Percentiles rank a stretch among this genome's conserved stretches.
phyloP scores from a whole-genome alignment of 2,113 vertebrate species.

The Telmatochromis brichardi region DNA sequence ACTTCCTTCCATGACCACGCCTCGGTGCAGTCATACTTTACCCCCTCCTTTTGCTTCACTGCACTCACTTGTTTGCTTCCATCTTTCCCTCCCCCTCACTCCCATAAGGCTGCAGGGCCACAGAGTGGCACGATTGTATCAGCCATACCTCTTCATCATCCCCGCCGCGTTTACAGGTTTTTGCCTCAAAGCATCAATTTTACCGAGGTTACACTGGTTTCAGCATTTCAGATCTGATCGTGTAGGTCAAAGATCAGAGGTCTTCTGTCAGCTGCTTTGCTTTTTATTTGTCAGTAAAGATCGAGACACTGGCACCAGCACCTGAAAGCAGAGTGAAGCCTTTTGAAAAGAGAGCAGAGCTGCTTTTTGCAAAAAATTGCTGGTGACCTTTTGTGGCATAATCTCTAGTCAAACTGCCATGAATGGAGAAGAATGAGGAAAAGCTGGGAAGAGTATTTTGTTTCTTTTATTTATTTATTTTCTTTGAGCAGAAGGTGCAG shows the following conservation, averaged over 20 bases:
- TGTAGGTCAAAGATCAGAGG: background rate
- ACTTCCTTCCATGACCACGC: slow-evolving; percentile 20
- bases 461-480: background rate
- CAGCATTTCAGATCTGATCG: slow-evolving; percentile 1
- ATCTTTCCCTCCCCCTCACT: slow-evolving; percentile 6
- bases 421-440: background rate
- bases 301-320: background rate
- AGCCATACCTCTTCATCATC: background rate
- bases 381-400: background rate
- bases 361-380: background rate
- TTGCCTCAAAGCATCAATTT: background rate
- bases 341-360: background rate
- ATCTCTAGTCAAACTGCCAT: background rate
- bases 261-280: background rate
- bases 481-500: background rate
- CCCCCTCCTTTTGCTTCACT: background rate
- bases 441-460: background rate
- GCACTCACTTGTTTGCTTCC: background rate
- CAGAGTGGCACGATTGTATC: slow-evolving; percentile 56
- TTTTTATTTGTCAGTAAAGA: background rate
- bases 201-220: background rate
- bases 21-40: background rate
- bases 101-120: slow-evolving; percentile 48
- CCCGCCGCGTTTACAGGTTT: background rate
- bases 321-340: background rate